These are phyloP conservation scores for Stenotaenia linearis DNA, from an alignment of 2,888 invertebrate species.

Conservation along the genomic window DNA sequence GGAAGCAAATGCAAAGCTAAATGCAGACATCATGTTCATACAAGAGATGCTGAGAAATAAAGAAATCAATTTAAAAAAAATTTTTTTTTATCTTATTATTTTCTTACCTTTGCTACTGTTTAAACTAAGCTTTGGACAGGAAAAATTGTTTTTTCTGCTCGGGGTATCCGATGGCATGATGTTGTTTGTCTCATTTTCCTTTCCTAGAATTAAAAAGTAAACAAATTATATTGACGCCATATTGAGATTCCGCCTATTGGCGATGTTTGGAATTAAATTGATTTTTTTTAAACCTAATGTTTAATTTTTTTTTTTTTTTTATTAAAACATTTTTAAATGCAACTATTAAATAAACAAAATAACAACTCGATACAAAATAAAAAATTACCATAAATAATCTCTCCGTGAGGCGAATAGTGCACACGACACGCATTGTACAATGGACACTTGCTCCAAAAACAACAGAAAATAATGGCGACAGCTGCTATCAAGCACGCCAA, in stretches of 20 bases:
- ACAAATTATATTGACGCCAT: no score
- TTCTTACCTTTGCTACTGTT: neutral
- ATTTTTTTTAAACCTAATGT: no score
- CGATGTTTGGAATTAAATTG: no score
- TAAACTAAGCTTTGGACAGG: conserved; percentile 18
- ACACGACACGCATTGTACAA: conserved; percentile 45
- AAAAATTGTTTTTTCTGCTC: neutral
- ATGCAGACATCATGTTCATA: conserved; percentile 3
- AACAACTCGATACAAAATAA: conserved; percentile 22
- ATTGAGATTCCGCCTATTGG: no score
- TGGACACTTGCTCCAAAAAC: conserved; percentile 48
- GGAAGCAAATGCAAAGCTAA: conserved; percentile 10
- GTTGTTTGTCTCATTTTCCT: conserved; percentile 42
- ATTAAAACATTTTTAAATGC: neutral
- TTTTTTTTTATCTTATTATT: neutral
- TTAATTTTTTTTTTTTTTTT: no score
- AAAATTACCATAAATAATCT: conserved; percentile 43
- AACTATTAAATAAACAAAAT: neutral
- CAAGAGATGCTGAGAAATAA: neutral
- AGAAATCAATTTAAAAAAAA: neutral
- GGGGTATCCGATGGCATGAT: conserved; percentile 37
- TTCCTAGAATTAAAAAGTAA: no score
- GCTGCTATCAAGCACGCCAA: conserved; percentile 41
- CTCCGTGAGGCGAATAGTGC: conserved; percentile 45
- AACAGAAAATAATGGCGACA: conserved; percentile 44